phyloP scores from a whole-genome alignment of 2,113 vertebrate genomes.

The Dicerorhinus sumatrensis region DNA sequence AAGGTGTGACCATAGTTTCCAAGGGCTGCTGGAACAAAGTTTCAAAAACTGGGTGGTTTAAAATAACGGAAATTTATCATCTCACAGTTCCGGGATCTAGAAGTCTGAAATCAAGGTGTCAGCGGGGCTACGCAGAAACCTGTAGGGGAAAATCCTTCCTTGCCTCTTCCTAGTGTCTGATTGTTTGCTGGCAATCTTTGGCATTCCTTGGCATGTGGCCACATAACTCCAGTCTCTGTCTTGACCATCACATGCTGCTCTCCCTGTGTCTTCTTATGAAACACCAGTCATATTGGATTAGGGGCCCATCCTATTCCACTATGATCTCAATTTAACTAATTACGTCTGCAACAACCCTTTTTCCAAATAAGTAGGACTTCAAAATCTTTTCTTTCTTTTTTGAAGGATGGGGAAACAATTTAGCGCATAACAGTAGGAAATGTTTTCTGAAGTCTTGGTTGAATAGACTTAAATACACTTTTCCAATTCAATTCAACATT shows the following conservation, averaged over 20 bases:
- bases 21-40: neutral
- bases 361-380: constrained; percentile 34
- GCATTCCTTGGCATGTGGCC: neutral
- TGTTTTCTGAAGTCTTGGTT: constrained; percentile 6
- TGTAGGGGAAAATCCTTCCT: neutral
- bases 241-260: accelerated
- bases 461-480: neutral
- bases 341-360: neutral
- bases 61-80: neutral
- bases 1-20: neutral
- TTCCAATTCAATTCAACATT: neutral
- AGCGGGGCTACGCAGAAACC: neutral
- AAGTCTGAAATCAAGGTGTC: neutral
- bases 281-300: neutral
- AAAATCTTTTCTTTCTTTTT: neutral
- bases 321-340: neutral
- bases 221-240: neutral
- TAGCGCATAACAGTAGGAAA: neutral
- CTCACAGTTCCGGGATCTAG: neutral
- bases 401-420: neutral
- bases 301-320: neutral
- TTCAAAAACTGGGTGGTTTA: neutral
- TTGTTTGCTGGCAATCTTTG: neutral
- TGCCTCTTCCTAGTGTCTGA: neutral
- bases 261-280: neutral